phyloP scores from a whole-genome alignment of 2,113 vertebrate genomes.

The Neolamprologus sp. region DNA sequence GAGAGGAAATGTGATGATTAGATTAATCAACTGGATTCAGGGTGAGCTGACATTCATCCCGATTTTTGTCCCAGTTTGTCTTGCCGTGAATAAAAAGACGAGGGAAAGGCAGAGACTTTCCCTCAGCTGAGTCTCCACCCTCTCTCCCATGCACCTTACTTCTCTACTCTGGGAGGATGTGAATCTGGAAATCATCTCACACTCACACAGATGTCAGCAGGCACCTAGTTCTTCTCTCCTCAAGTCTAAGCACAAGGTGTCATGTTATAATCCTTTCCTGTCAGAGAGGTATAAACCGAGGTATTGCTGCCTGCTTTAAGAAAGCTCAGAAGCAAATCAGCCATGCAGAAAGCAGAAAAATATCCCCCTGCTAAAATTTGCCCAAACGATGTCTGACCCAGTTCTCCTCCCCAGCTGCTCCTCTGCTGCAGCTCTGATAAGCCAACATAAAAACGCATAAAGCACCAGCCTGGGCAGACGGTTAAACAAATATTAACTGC shows the following conservation, averaged over 20 bases:
- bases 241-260: not conserved
- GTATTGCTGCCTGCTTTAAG: not conserved
- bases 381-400: conserved; percentile 16
- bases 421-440: not conserved
- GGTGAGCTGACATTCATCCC: not conserved
- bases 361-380: not conserved
- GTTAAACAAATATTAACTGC: not conserved
- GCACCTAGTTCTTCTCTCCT: not conserved
- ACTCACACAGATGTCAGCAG: not conserved
- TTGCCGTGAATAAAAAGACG: not conserved
- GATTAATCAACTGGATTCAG: not conserved
- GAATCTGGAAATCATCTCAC: not conserved
- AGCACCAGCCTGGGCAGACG: not conserved
- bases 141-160: not conserved
- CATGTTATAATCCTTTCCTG: not conserved
- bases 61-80: not conserved
- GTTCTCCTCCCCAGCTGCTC: not conserved
- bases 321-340: not conserved
- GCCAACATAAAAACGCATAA: not conserved
- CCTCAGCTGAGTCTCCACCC: not conserved
- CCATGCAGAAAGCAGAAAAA: not conserved
- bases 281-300: not conserved
- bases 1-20: not conserved
- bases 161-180: not conserved
- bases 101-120: not conserved